Evolutionary conservation across 1,140 invertebrate genomes (phyloP).

Genomic region (Caenorhabditis tropicalis): DNA sequence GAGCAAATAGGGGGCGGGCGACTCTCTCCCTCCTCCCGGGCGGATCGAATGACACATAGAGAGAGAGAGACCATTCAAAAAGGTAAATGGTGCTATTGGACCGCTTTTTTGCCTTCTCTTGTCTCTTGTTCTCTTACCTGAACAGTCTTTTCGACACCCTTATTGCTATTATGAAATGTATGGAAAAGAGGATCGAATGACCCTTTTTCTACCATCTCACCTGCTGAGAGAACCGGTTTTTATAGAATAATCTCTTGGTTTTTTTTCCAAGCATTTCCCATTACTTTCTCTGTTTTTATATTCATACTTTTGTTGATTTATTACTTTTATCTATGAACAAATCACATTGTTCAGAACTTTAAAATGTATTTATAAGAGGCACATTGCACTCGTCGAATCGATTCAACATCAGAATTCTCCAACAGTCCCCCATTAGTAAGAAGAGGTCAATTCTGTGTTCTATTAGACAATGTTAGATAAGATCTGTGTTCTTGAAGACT

Average conservation of each 20-base stretch:
- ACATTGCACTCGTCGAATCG: no score
- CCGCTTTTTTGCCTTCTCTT: not conserved
- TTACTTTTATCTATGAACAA: no score
- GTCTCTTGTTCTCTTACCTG: not conserved
- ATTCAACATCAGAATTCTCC: no score
- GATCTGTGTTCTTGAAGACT: no score
- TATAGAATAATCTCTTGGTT: not conserved
- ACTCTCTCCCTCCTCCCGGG: no score
- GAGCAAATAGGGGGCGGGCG: conserved; percentile 40
- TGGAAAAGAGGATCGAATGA: conserved; percentile 20
- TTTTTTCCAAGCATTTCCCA: not conserved
- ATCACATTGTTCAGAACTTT: no score
- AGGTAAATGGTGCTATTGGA: conserved; percentile 4
- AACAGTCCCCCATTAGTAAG: no score
- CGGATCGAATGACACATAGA: conserved; percentile 28
- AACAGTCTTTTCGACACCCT: conserved; percentile 8
- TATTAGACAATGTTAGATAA: no score
- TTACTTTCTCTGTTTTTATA: no score
- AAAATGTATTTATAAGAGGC: no score
- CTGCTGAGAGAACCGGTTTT: not conserved
- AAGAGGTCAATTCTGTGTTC: no score
- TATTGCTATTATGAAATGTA: not conserved
- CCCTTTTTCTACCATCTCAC: not conserved
- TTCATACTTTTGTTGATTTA: no score
- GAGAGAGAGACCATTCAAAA: conserved; percentile 21